Evolutionary conservation across 2,113 vertebrate genomes (phyloP), one percentile per base, ranked within the genome.

Genomic region (Chaenocephalus aceratus): DNA sequence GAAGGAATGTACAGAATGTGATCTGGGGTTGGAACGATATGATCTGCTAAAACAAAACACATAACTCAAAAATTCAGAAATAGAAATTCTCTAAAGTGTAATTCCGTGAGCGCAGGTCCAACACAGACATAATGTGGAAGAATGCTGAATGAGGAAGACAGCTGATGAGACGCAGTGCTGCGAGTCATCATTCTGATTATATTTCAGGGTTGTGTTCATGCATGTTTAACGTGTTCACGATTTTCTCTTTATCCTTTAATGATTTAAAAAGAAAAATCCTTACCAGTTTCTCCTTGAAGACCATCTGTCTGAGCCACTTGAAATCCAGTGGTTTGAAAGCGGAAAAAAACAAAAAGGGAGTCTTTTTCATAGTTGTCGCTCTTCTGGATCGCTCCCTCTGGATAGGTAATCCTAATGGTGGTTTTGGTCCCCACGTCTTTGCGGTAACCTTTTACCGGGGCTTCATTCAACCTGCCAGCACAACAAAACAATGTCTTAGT

Each of bases 301-400:
- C 97, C 93, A 99, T 98, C 86, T 99, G 97, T 88, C 95, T 95
- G 80, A 99, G 94, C 98, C 98, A 99, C 94, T 96, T 98, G 94
- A 99, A 97, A 93, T 99, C 98, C 75, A 97, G 95, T 72, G 97
- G 96, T 93, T 99, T 99, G 93, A 99, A 99, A 84, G 97, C 97
- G 0, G 97, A 97, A 54, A 99, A 99, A 96, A 77, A 99, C 98
- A 89, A 99, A 99, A 49, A 99, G 95, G 0, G 98, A 99, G 78
- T 97, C 95, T 7, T 96, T 96, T 79, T 99, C 98, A 0, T 99
- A 99, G 18, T 95, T 96, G 75, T 97, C 96, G 0, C 95, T 94
- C 54, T 96, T 97, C 94, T 99, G 97, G 91, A 99, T 97, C 54
- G 98, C 97, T 51, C 98, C 98, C 93, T 99, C 98, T 0, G 98